Percentiles rank a stretch among this genome's conserved stretches.
Conservation (phyloP, 2,113 vertebrate species). For the Tursiops truncatus region DNA sequence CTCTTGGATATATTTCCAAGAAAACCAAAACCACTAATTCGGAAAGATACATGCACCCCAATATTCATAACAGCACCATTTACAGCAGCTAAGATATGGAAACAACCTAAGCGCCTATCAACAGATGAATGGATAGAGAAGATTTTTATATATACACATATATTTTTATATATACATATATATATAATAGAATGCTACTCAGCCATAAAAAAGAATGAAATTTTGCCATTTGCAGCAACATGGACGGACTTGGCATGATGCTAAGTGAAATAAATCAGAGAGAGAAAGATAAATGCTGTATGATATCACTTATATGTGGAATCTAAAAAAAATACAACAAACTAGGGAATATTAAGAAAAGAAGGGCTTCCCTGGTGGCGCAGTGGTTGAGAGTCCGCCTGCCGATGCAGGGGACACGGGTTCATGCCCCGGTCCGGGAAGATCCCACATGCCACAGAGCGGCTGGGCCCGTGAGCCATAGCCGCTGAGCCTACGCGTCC, state of each 20-base stretch:
- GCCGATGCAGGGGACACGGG: too few relatives aligned
- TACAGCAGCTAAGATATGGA: neutral
- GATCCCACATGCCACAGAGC: too few relatives aligned
- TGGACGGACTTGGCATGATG: neutral
- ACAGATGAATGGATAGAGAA: neutral
- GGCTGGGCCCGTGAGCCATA: too few relatives aligned
- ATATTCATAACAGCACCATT: neutral
- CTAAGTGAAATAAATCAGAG: neutral
- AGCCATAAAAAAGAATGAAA: neutral
- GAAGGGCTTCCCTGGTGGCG: neutral
- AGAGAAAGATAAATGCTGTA: neutral
- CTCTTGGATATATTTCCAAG: neutral
- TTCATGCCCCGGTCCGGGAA: too few relatives aligned
- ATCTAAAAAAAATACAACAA: neutral
- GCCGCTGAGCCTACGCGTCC: too few relatives aligned
- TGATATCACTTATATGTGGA: neutral
- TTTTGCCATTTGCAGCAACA: neutral
- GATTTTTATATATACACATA: neutral
- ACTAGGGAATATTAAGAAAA: neutral
- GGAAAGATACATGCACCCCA: too few relatives aligned
- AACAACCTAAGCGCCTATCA: neutral
- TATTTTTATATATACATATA: neutral
- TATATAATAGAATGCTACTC: neutral
- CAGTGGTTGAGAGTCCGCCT: too few relatives aligned
- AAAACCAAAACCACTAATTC: neutral